A percentile compares a stretch with the other conserved stretches of the same genome.
These are phyloP conservation scores for Elysia chlorotica DNA, from an alignment of 1,140 invertebrate genomes.

Conservation along the genomic window DNA sequence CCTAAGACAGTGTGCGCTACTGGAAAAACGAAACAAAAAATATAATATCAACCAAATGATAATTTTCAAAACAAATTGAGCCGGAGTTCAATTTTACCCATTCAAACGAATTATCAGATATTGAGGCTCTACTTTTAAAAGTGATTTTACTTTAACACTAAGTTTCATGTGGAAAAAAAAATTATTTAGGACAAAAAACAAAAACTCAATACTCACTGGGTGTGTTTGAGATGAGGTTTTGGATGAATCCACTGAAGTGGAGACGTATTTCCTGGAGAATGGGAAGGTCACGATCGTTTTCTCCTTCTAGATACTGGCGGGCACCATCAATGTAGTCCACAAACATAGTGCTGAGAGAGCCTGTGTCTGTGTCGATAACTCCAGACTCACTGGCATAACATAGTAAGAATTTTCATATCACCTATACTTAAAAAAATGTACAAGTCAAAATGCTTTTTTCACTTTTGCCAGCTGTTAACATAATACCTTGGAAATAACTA, in stretches of 20 bases:
- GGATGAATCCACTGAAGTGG: conserved; percentile 92
- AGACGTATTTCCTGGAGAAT: conserved; percentile 82
- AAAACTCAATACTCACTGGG: conserved; percentile 45
- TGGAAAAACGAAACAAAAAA: too few relatives aligned
- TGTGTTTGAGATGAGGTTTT: conserved; percentile 77
- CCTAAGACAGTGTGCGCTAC: too few relatives aligned
- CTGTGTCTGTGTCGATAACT: conserved; percentile 81
- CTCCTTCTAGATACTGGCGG: conserved; percentile 86
- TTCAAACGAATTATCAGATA: too few relatives aligned
- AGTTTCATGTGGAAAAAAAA: conserved; percentile 66
- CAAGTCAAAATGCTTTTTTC: too few relatives aligned
- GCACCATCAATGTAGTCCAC: conserved; percentile 96
- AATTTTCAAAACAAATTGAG: too few relatives aligned
- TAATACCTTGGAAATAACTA: too few relatives aligned
- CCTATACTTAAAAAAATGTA: conserved; percentile 91
- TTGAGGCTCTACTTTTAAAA: too few relatives aligned
- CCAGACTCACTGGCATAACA: conserved; percentile 78
- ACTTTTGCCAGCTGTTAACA: too few relatives aligned
- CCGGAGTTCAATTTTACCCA: too few relatives aligned
- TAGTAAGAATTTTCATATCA: conserved; percentile 88
- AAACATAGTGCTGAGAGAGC: conserved; percentile 82
- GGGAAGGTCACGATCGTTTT: conserved; percentile 68
- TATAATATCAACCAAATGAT: too few relatives aligned
- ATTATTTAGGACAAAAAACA: background rate
- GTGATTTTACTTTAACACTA: too few relatives aligned